phyloP scores from a whole-genome alignment of 2,113 vertebrate genomes.

The Agelaius phoeniceus region DNA sequence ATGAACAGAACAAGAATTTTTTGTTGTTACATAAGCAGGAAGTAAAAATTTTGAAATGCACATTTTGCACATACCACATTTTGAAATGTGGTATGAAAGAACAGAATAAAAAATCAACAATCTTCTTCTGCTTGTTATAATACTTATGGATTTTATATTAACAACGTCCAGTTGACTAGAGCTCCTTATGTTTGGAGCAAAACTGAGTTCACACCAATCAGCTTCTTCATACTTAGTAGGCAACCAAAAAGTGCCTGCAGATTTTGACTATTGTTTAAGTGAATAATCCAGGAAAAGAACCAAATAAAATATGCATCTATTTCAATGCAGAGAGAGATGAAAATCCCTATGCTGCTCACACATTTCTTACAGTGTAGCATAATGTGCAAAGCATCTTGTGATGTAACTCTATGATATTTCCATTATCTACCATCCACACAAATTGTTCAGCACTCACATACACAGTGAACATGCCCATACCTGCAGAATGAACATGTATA shows the following conservation, averaged over 20 bases:
- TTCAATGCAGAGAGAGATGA: neutral
- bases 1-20: neutral
- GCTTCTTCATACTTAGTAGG: neutral
- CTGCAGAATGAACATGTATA: neutral
- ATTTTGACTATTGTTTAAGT: neutral
- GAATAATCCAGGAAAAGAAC: neutral
- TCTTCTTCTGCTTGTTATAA: neutral
- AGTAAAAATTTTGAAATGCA: neutral
- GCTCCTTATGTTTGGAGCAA: neutral
- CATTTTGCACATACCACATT: neutral
- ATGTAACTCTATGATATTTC: neutral
- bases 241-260: neutral
- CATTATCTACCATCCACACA: neutral
- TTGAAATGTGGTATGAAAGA: neutral
- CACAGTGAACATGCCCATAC: neutral
- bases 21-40: neutral
- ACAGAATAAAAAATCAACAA: neutral
- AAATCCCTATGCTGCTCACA: neutral
- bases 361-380: neutral
- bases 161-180: neutral
- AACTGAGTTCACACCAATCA: neutral
- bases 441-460: neutral
- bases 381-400: rapidly evolving
- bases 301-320: neutral
- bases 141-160: neutral